Conservation (phyloP, 2,113 vertebrate genomes). For the Urocolius indicus region DNA sequence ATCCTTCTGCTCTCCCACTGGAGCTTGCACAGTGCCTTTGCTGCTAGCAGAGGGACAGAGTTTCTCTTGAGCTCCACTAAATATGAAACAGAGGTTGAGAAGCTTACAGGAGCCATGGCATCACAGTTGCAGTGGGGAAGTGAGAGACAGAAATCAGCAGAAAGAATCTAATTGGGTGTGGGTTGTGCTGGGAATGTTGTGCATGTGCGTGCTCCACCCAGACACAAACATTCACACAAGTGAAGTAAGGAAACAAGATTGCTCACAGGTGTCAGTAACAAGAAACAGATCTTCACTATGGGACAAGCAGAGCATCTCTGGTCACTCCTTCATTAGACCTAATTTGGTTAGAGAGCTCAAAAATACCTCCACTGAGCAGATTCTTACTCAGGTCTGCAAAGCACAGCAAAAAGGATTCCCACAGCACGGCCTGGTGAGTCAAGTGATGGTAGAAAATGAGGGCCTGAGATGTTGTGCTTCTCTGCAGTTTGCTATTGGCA, state of each 20-base stretch:
- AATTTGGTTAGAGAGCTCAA: background rate
- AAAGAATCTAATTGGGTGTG: background rate
- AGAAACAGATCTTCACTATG: background rate
- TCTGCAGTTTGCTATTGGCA: background rate
- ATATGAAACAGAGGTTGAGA: background rate
- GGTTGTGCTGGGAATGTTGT: background rate
- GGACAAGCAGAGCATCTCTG: background rate
- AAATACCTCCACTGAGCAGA: background rate
- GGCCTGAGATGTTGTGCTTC: background rate
- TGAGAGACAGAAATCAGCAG: background rate
- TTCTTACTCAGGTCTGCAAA: background rate
- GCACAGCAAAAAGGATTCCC: background rate
- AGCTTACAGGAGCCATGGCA: background rate
- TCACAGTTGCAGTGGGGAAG: background rate
- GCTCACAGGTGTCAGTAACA: background rate
- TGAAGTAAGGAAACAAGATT: background rate
- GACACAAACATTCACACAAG: background rate
- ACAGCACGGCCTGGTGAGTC: background rate
- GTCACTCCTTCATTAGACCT: background rate
- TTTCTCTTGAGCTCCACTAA: background rate
- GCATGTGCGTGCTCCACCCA: background rate
- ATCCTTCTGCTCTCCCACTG: background rate
- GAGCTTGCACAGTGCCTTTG: background rate
- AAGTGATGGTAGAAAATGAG: background rate
- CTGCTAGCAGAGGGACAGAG: background rate